Evolutionary conservation across 2,113 vertebrate species (phyloP).

Genomic region (Grammomys surdaster): DNA sequence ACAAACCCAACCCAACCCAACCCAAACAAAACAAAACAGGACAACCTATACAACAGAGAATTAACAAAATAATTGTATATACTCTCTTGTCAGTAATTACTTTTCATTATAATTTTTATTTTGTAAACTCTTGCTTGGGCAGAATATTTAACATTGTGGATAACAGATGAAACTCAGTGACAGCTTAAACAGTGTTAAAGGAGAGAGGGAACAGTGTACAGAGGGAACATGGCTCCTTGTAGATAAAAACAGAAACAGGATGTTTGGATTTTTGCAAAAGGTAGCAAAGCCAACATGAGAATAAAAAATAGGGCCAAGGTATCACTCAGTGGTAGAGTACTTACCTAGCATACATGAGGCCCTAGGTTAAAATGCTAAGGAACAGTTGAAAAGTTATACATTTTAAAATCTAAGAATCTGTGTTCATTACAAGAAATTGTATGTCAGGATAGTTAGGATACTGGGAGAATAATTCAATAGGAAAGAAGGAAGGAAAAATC

Average conservation of each 20-base stretch:
- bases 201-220: background rate
- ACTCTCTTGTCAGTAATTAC: background rate
- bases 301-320: background rate
- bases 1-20: too few relatives aligned
- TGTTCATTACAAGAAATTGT: background rate
- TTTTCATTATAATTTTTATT: background rate
- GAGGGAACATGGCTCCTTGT: background rate
- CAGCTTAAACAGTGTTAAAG: background rate
- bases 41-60: background rate
- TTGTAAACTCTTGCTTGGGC: background rate
- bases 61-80: background rate
- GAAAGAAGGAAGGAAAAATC: background rate
- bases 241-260: background rate
- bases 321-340: background rate
- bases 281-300: background rate
- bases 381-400: background rate
- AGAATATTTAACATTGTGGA: conserved; percentile 35
- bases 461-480: background rate
- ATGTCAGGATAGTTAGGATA: background rate
- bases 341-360: background rate
- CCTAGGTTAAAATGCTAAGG: background rate
- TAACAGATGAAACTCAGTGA: background rate
- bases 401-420: background rate
- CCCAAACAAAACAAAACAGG: background rate
- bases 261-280: conserved; percentile 16